These are phyloP conservation scores for Melitaea cinxia DNA, from an alignment of 1,140 invertebrate species.

Conservation along the genomic window DNA sequence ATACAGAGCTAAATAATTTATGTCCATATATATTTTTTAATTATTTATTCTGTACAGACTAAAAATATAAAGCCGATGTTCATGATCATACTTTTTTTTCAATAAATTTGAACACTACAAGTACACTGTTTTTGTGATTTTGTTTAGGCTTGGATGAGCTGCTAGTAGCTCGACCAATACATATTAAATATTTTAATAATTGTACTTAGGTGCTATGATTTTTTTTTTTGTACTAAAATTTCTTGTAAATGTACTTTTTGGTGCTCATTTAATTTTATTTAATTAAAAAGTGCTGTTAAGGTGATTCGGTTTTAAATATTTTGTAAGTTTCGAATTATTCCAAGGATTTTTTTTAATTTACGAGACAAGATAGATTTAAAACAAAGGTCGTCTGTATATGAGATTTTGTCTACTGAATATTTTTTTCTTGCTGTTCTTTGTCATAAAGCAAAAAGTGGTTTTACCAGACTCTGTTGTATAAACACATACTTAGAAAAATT, in stretches of 20 bases:
- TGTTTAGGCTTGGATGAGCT: background rate
- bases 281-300: conserved; percentile 3
- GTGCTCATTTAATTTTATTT: conserved; percentile 18
- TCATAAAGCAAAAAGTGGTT: too few relatives aligned
- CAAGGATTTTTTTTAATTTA: background rate
- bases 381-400: too few relatives aligned
- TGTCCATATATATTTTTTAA: background rate
- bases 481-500: too few relatives aligned
- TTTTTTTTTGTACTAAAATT: conserved; percentile 10
- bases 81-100: conserved; percentile 1
- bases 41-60: conserved; percentile 1
- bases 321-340: background rate
- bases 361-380: too few relatives aligned
- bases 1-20: background rate
- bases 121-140: background rate
- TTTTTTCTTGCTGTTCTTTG: too few relatives aligned
- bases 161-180: conserved; percentile 2
- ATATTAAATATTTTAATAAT: conserved; percentile 1
- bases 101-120: background rate
- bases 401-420: too few relatives aligned
- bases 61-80: conserved; percentile 11
- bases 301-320: conserved; percentile 5
- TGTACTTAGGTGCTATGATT: conserved; percentile 18
- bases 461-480: too few relatives aligned
- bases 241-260: conserved; percentile 15